phyloP scores from a whole-genome alignment of 2,113 vertebrate species.

The Stictonetta naevosa region DNA sequence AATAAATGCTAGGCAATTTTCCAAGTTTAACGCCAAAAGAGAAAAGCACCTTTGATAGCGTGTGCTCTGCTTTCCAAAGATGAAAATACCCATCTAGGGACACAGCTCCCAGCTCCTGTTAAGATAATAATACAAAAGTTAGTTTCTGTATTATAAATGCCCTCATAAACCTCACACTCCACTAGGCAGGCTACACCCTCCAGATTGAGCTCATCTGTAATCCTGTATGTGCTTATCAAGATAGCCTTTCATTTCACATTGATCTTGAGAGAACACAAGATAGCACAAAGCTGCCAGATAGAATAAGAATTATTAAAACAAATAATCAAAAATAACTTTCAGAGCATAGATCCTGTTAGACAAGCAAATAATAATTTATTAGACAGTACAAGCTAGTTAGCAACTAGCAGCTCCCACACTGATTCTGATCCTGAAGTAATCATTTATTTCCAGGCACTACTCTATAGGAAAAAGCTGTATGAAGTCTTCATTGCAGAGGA shows the following conservation, averaged over 20 bases:
- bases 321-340: neutral
- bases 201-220: neutral
- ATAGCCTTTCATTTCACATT: neutral
- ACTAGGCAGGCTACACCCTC: neutral
- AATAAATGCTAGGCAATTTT: neutral
- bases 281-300: neutral
- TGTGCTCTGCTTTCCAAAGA: constrained; percentile 96
- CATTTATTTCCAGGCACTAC: neutral
- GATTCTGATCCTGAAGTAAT: neutral
- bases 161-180: neutral
- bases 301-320: neutral
- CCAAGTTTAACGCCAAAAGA: neutral
- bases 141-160: neutral
- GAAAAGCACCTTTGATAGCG: constrained; percentile 87
- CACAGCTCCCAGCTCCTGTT: constrained; percentile 93
- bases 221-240: neutral
- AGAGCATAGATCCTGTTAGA: neutral
- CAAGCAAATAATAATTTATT: neutral
- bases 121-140: neutral
- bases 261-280: neutral
- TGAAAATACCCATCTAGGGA: constrained; percentile 98
- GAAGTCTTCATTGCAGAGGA: neutral
- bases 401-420: neutral
- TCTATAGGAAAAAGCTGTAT: neutral
- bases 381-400: neutral